Percentiles rank a stretch among this genome's conserved stretches.
Conservation (phyloP, 2,888 invertebrate species). For the Antitype chi region DNA sequence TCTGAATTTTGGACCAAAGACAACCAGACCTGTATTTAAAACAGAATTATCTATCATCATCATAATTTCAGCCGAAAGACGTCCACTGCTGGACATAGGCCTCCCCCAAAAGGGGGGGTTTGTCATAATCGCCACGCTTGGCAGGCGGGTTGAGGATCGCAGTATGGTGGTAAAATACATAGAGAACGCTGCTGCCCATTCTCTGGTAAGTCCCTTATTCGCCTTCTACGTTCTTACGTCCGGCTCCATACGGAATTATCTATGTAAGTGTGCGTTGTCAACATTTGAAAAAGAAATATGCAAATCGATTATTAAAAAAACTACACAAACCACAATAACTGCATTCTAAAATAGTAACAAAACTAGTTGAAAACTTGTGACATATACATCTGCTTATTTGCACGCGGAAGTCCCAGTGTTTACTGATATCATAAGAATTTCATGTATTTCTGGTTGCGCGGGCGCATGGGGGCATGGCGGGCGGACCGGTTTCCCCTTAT, state of each 20-base stretch:
- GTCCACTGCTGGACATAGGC: too few species aligned
- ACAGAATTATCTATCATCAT: not conserved
- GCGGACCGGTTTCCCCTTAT: constrained; percentile 58
- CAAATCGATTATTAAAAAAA: constrained; percentile 4
- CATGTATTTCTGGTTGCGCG: constrained; percentile 29
- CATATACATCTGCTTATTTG: constrained; percentile 41
- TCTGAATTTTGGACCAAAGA: too few species aligned
- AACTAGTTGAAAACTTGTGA: constrained; percentile 53
- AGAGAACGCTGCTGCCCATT: too few species aligned
- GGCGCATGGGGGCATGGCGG: constrained; percentile 30
- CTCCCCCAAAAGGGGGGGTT: too few species aligned
- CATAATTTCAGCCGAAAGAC: too few species aligned
- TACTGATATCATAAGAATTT: constrained; percentile 50
- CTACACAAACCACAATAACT: constrained; percentile 12
- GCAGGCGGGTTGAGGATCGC: too few species aligned
- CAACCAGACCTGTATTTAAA: not conserved
- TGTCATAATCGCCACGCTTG: too few species aligned
- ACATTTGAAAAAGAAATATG: not conserved
- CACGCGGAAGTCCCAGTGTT: constrained; percentile 52
- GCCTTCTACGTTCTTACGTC: too few species aligned
- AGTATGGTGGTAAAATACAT: too few species aligned
- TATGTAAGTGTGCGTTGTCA: not conserved
- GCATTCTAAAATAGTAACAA: constrained; percentile 17
- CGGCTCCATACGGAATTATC: not conserved
- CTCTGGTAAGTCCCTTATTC: too few species aligned